Evolutionary conservation across 2,888 invertebrate genomes (phyloP), one percentile per base, ranked within the genome.

Genomic region (Lasius platythorax): DNA sequence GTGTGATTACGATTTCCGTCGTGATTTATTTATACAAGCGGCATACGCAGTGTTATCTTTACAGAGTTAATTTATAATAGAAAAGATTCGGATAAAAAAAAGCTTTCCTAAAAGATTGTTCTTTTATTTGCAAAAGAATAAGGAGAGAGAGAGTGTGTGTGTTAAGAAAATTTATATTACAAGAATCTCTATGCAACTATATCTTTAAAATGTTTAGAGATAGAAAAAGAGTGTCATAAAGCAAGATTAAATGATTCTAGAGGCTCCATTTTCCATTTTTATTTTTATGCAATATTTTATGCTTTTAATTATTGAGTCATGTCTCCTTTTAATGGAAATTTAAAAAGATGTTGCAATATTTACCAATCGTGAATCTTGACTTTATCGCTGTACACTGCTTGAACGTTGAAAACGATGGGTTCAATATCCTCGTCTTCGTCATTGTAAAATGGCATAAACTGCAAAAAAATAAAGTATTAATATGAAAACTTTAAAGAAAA

Each of bases 301-400:
- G 23, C 8, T 37, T 53, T 23, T 37, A 33, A 73, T 23, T 23
- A 73, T 11, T 73, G 2, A 33, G 18, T 3, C 9, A 28, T 56
- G 37, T 40, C 58, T 40, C 3, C 37, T 18, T 76, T 3, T 28
- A 76, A 37, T 66, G 23, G 23, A 11, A 50, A 50, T 50, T 50
- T 63, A 18, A 18, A 37, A 64, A 8, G n/a, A 70, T 3, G 30
- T 50, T 11, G 11, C 12, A 61, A 18, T 30, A 76, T 85, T 75
- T 82, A 93, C 93, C 93, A 93, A 81, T 91, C 86, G n/a, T 92
- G 92, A 28, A 92, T 87, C 86, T 91, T 91, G 12, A 93, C 92
- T 90, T 91, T 93, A 9, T 89, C 64, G 50, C 84, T 89, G n/a
- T 92, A 91, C 5, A 82, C 70, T 8, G 84, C 82, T 53, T 92